These are phyloP conservation scores for Drosophila willistoni DNA, from an alignment of 1,140 invertebrate genomes.

Conservation along the genomic window DNA sequence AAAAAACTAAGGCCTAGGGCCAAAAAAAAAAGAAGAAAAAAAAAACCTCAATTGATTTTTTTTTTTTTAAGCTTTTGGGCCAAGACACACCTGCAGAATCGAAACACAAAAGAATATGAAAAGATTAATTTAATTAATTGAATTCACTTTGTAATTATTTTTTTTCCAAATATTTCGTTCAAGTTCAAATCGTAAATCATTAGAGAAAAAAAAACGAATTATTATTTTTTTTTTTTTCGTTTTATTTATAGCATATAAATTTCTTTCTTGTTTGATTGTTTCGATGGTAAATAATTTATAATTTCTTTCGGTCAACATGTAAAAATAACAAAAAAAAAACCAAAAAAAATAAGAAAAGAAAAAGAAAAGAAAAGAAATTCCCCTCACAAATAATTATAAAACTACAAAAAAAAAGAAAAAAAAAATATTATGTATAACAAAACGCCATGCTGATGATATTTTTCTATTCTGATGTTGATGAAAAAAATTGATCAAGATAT, in stretches of 20 bases:
- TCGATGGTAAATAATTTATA: slow-evolving; percentile 80
- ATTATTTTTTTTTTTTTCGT: slow-evolving; percentile 1
- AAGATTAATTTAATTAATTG: neutral
- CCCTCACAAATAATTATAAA: slow-evolving; percentile 8
- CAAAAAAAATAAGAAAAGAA: slow-evolving; percentile 16
- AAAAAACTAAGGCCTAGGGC: slow-evolving; percentile 10
- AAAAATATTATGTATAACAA: slow-evolving; percentile 13
- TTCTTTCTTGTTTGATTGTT: slow-evolving; percentile 83
- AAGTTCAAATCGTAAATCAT: slow-evolving; percentile 33
- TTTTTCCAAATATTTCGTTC: slow-evolving; percentile 8
- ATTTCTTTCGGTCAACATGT: slow-evolving; percentile 74
- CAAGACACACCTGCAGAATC: neutral
- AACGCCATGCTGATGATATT: slow-evolving; percentile 28
- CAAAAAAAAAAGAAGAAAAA: neutral
- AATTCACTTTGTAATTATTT: neutral
- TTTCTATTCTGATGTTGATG: slow-evolving; percentile 16
- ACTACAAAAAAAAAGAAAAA: slow-evolving; percentile 1
- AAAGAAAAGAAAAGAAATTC: neutral
- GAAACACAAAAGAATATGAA: neutral
- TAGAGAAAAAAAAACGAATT: no score
- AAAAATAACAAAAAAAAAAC: slow-evolving; percentile 27
- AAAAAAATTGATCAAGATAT: neutral
- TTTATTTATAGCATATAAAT: slow-evolving; percentile 68
- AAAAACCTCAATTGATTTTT: neutral
- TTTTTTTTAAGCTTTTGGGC: slow-evolving; percentile 2